These are phyloP conservation scores for Platysternon megacephalum DNA, from an alignment of 2,113 vertebrate species.

Conservation along the genomic window DNA sequence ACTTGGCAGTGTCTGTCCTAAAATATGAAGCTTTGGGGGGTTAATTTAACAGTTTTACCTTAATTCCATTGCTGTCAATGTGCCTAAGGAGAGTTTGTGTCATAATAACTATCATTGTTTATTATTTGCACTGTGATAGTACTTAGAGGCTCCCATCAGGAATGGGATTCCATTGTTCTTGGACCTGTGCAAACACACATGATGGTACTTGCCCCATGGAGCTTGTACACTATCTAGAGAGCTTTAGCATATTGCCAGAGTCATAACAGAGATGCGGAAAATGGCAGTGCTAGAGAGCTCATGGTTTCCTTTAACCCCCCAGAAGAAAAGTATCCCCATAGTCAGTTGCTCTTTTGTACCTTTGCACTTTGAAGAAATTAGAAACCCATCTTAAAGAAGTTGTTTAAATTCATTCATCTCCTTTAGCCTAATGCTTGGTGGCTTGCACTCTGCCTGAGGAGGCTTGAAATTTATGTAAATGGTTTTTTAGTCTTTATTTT, in stretches of 20 bases:
- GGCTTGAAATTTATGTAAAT: background rate
- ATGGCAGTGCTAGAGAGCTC: background rate
- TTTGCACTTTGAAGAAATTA: rapidly evolving
- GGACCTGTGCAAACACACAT: too few relatives aligned
- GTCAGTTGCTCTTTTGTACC: rapidly evolving
- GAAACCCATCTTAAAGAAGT: rapidly evolving
- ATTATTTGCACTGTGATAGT: too few relatives aligned
- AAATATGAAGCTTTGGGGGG: background rate
- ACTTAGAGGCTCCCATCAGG: too few relatives aligned
- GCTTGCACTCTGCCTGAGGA: background rate
- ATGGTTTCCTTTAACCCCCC: too few relatives aligned
- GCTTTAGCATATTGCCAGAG: background rate
- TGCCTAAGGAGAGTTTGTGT: background rate
- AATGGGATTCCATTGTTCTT: too few relatives aligned
- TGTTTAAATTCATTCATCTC: background rate
- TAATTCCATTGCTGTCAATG: background rate
- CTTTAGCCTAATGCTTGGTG: background rate
- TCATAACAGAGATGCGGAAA: rapidly evolving
- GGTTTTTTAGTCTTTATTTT: background rate
- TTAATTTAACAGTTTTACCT: background rate
- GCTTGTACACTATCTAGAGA: background rate
- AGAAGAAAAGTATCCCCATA: rapidly evolving
- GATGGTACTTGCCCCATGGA: rapidly evolving
- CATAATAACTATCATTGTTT: too few relatives aligned
- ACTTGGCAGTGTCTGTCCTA: too few relatives aligned